Evolutionary conservation across 2,888 invertebrate genomes (phyloP), one percentile per base, ranked within the genome.

Genomic region (Pelosia muscerda): DNA sequence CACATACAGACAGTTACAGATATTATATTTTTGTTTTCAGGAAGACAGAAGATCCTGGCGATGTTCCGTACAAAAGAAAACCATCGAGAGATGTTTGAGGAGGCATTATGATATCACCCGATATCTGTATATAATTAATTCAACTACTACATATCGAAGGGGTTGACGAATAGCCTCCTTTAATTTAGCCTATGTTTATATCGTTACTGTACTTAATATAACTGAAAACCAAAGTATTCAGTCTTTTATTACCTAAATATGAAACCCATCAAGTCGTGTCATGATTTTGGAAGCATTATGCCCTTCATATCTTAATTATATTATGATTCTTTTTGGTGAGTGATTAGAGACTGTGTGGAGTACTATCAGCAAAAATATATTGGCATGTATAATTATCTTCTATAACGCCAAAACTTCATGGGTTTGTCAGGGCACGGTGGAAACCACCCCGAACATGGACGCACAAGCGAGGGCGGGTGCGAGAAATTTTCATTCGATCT

Each of bases 1-100:
- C 19, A 42, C 38, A 6, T 38, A 15, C 2, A 28, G 4, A 3
- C 8, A 42, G 0, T 6, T 42, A 42, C 8, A 19, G 15, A 61
- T 54, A 28, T 53, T 22, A 10, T 26, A 25, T 34, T 22, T 55
- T 25, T 34, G 13, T 65, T 65, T 49, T 59, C 9, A 65, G 65
- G 25, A 65, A 65, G 34, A 19, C 53, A 19, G 65, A 34, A 53
- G 53, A 54, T 25, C 26, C 26, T 25, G 54, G 22, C 0, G 65
- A 53, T 11, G 59, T 13, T 8, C 53, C 59, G 1, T 65, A 54
- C 28, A 58, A 58, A 25, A 58, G 28, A 31, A 28, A 57, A 1
- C 4, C n/a, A 57, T 57, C 28, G 15, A n/a, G 28, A 15, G n/a
- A 57, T 10, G 31, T 6, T 28, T 55, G 26, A 55, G 26, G 54